phyloP scores from a whole-genome alignment of 2,888 invertebrate genomes.

The Therioaphis trifolii region DNA sequence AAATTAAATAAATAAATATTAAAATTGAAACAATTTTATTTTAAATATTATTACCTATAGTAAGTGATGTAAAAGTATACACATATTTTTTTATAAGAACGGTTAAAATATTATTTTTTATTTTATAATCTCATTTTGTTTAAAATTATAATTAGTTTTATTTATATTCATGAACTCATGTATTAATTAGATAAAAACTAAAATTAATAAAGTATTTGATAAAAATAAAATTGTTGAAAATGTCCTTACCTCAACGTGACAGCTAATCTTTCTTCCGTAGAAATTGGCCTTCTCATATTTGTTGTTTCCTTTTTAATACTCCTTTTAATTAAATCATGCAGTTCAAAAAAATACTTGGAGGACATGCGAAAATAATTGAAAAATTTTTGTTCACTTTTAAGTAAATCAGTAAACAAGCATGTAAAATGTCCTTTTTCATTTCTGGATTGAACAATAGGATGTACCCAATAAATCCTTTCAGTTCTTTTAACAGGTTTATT shows the following conservation, averaged over 20 bases:
- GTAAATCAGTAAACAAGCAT: background rate
- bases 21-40: too few relatives aligned
- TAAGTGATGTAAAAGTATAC: too few relatives aligned
- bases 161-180: too few relatives aligned
- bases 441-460: background rate
- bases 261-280: constrained; percentile 4
- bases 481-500: background rate
- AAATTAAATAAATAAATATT: too few relatives aligned
- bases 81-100: too few relatives aligned
- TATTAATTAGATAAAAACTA: too few relatives aligned
- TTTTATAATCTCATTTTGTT: too few relatives aligned
- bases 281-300: constrained; percentile 19
- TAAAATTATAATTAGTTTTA: too few relatives aligned
- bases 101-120: too few relatives aligned
- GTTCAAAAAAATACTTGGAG: background rate
- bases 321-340: background rate
- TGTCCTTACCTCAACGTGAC: background rate
- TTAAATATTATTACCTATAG: too few relatives aligned
- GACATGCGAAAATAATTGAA: constrained; percentile 14
- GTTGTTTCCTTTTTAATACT: background rate
- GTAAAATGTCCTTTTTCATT: background rate
- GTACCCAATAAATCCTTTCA: background rate
- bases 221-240: too few relatives aligned
- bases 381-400: background rate
- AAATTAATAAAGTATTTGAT: too few relatives aligned